A percentile compares a stretch with the other conserved stretches of the same genome.
Conservation (phyloP, 2,888 invertebrate species). For the Sinotaia quadrata region DNA sequence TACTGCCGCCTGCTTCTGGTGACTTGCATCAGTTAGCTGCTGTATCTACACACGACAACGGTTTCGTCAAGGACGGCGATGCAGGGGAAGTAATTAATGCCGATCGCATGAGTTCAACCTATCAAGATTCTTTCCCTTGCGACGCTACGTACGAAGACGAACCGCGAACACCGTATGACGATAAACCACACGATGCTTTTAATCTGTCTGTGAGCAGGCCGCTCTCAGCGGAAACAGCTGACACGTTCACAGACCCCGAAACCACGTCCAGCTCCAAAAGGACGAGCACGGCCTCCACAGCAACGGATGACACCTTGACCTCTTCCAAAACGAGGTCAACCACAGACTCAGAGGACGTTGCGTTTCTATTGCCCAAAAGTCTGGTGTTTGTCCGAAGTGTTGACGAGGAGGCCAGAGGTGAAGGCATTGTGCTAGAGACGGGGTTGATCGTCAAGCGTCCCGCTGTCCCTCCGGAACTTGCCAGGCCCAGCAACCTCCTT, state of each 20-base stretch:
- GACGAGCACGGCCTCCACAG: conserved; percentile 20
- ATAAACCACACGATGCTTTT: too few species aligned
- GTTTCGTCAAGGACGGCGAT: too few species aligned
- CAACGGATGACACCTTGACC: conserved; percentile 26
- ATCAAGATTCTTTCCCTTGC: too few species aligned
- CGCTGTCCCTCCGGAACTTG: conserved; percentile 15
- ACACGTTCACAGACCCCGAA: conserved; percentile 16
- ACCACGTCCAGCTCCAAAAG: conserved; percentile 25
- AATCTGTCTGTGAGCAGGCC: too few species aligned
- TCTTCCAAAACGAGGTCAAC: conserved; percentile 26
- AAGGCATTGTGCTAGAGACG: neutral
- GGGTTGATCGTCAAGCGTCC: conserved; percentile 18
- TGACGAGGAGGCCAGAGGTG: conserved; percentile 2
- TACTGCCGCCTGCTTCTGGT: too few species aligned
- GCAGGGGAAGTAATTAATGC: too few species aligned
- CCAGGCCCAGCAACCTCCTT: neutral
- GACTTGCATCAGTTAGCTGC: too few species aligned
- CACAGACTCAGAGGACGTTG: conserved; percentile 21
- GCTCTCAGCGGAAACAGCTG: conserved; percentile 10
- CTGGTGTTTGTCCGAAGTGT: conserved; percentile 24
- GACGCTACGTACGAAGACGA: too few species aligned
- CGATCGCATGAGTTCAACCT: too few species aligned
- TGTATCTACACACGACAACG: too few species aligned
- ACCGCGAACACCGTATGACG: too few species aligned
- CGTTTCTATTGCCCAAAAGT: conserved; percentile 14